phyloP scores from a whole-genome alignment of 1,140 invertebrate species.

The Zaprionus taronus region DNA sequence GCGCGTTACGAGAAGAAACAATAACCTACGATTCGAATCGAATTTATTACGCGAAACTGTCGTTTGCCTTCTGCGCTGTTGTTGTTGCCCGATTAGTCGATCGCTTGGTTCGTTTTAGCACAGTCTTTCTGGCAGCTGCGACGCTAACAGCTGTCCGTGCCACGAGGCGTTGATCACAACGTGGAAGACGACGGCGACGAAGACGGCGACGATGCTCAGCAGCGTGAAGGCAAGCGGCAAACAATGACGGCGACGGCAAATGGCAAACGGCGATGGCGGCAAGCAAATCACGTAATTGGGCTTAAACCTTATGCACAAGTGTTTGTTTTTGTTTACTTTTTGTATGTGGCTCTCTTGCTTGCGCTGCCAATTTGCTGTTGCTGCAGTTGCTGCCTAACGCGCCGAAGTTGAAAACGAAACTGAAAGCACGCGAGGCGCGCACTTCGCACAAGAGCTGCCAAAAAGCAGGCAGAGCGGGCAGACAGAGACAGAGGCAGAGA shows the following conservation, averaged over 20 bases:
- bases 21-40: constrained; percentile 65
- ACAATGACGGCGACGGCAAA: constrained; percentile 9
- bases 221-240: constrained; percentile 42
- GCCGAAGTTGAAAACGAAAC: constrained; percentile 73
- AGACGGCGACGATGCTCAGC: constrained; percentile 36
- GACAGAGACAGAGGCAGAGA: constrained; percentile 1
- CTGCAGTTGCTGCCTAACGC: constrained; percentile 63
- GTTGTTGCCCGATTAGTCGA: constrained; percentile 25
- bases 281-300: constrained; percentile 69
- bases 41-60: constrained; percentile 24
- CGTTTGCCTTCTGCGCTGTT: not conserved
- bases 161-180: constrained; percentile 42
- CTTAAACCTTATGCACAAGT: constrained; percentile 56
- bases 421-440: constrained; percentile 59
- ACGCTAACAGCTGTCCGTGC: constrained; percentile 44
- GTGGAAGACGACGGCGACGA: constrained; percentile 23
- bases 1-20: constrained; percentile 55
- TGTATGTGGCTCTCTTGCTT: constrained; percentile 29
- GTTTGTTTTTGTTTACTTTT: constrained; percentile 36
- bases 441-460: constrained; percentile 54
- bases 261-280: constrained; percentile 20
- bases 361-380: constrained; percentile 20
- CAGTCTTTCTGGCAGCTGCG: constrained; percentile 6
- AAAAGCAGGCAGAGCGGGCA: constrained; percentile 36
- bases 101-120: constrained; percentile 18